Conservation (phyloP, 2,797 vertebrate genomes). For the Vultur gryphus region DNA sequence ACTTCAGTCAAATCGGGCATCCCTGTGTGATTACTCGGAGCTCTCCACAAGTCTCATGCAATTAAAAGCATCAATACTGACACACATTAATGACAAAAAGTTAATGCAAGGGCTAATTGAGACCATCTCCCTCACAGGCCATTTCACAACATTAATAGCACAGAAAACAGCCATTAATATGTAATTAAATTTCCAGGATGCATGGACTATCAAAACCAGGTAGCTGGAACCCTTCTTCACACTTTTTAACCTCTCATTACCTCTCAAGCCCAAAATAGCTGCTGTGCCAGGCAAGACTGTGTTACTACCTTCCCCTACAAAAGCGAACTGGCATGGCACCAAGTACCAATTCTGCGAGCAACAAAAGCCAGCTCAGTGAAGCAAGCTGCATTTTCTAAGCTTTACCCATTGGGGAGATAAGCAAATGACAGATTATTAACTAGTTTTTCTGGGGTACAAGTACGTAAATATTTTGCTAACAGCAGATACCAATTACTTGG, state of each 20-base stretch:
- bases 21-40: background rate
- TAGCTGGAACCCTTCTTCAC: conserved; percentile 17
- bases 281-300: background rate
- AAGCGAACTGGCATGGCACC: background rate
- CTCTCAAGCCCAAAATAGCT: background rate
- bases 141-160: conserved; percentile 38
- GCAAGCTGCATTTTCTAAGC: background rate
- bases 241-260: conserved; percentile 36
- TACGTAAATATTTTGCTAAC: background rate
- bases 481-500: background rate
- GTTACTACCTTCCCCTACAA: background rate
- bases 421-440: background rate
- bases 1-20: background rate
- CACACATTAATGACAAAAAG: conserved; percentile 40
- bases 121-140: conserved; percentile 15
- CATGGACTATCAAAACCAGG: conserved; percentile 15
- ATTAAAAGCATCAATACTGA: conserved; percentile 29
- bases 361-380: background rate
- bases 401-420: background rate
- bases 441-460: background rate
- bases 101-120: conserved; percentile 52
- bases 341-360: background rate
- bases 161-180: conserved; percentile 34
- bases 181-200: conserved; percentile 54
- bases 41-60: background rate